phyloP scores from a whole-genome alignment of 2,888 invertebrate species.

The Noctua janthina region DNA sequence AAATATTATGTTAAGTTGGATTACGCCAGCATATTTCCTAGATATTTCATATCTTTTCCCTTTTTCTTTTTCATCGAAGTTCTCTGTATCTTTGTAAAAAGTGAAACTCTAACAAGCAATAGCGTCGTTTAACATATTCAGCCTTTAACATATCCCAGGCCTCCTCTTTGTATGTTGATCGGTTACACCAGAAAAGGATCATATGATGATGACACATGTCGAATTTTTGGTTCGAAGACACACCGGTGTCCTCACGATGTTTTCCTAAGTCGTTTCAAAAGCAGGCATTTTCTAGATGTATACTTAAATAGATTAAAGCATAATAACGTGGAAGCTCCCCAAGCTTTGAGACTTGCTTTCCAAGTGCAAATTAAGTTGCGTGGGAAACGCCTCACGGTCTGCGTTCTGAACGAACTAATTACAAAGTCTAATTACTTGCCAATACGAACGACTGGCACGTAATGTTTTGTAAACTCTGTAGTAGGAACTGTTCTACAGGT shows the following conservation, averaged over 20 bases:
- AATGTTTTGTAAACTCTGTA: slow-evolving; percentile 11
- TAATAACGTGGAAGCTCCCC: slow-evolving; percentile 11
- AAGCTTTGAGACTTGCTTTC: slow-evolving; percentile 39
- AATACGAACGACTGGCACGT: slow-evolving; percentile 28
- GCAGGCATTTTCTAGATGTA: background rate
- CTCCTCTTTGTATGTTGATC: background rate
- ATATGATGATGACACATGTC: background rate
- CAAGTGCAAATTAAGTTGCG: slow-evolving; percentile 58
- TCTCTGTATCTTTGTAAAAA: slow-evolving; percentile 7
- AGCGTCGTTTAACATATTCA: background rate
- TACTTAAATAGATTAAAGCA: slow-evolving; percentile 15
- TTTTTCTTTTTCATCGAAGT: background rate
- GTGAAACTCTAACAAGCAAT: background rate
- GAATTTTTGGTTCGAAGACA: background rate
- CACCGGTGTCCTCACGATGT: background rate
- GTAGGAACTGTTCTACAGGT: background rate
- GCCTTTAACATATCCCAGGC: background rate
- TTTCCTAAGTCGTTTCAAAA: background rate
- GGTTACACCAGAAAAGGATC: too few relatives aligned
- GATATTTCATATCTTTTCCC: background rate
- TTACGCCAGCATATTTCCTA: background rate
- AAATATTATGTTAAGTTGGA: background rate
- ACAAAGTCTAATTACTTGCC: slow-evolving; percentile 55
- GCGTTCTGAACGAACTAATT: slow-evolving; percentile 51
- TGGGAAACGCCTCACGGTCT: slow-evolving; percentile 23